Percentiles rank a stretch among this genome's conserved stretches.
Evolutionary conservation across 2,797 vertebrate species (phyloP).

Genomic region (Peromyscus nudipes): DNA sequence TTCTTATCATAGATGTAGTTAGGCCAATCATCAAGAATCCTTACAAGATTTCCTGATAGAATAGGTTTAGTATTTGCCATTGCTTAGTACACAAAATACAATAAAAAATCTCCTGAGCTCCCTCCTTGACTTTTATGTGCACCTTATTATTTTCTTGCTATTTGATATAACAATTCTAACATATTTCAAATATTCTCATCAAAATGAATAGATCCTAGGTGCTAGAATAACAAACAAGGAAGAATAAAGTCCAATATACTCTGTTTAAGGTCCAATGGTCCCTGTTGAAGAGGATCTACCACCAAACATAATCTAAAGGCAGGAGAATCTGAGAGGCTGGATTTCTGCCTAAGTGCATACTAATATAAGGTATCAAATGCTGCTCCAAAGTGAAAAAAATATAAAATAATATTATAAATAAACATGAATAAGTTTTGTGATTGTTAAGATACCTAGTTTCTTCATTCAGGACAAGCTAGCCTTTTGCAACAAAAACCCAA

Average conservation of each 20-base stretch:
- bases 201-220: neutral
- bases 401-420: neutral
- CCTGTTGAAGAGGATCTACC: neutral
- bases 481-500: neutral
- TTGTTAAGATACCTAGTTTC: neutral
- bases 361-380: neutral
- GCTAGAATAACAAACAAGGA: neutral
- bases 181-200: neutral
- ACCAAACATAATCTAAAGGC: neutral
- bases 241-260: neutral
- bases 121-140: neutral
- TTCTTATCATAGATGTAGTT: neutral
- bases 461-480: neutral
- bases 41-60: neutral
- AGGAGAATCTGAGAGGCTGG: neutral
- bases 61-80: neutral
- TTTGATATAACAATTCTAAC: neutral
- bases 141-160: neutral
- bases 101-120: neutral
- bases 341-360: neutral
- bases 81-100: neutral
- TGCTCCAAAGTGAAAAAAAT: neutral
- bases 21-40: neutral
- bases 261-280: neutral
- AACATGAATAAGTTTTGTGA: neutral